Base-by-base conservation (phyloP, 1,140 invertebrate species). In the Papilio helenus region DNA sequence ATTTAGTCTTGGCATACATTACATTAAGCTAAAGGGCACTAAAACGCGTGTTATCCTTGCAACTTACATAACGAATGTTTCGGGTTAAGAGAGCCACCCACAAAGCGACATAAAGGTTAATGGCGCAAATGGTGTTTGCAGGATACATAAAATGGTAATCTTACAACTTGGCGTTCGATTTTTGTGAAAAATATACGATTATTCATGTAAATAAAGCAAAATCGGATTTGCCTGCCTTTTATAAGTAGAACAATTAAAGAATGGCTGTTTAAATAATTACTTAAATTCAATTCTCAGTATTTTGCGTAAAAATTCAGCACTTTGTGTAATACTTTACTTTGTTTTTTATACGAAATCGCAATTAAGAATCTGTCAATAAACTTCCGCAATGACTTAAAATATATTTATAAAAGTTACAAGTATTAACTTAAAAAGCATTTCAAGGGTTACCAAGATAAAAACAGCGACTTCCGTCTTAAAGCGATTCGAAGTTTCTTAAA, bases 1-100 rank as follows among this genome's bases (percentile, higher is more conserved):
- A 68, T 68, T 68, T 68, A 68, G 23, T 68, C 61, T 68, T 68
- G 61, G 61, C 61, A 68, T 65, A 77, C 9, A 14, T 29, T 72
- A 72, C 72, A 74, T 77, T 77, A 77, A 77, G 42, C 39, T 65
- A 77, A 77, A 77, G 76, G 76, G 76, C 58, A 77, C 51, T 77
- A 77, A 77, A 77, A 76, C 29, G 34, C 49, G 26, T n/a, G 76
- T 77, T 77, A 77, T 77, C 76, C 55, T 77, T 77, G 76, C 76
- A 34, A 51, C 29, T 16, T 77, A 55, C 76, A 39, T 61, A 77
- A 77, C 76, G 51, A 20, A 77, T 51, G n/a, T 39, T 65, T 77
- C 20, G 34, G 76, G 76, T 65, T 77, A 42, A 76, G 76, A 16
- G 55, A 74, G 42, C 76, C 76, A 77, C 76, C 76, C 76, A 77